Conservation (phyloP, 2,888 invertebrate species). For the Hipparchia sbordonii region DNA sequence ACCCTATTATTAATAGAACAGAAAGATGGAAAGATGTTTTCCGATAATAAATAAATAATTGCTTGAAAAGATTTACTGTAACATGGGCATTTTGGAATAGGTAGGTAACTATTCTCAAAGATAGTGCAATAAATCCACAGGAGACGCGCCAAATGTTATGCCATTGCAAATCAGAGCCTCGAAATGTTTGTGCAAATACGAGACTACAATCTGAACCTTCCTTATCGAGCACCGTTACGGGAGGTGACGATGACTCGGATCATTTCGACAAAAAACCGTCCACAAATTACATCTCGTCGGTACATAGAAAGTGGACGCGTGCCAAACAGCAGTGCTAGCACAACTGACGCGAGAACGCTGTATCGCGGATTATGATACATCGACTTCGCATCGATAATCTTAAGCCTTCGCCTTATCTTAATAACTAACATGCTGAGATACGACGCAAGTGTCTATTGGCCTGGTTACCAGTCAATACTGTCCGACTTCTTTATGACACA, state of each 20-base stretch:
- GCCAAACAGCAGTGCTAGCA: constrained; percentile 50
- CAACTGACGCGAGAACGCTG: not conserved
- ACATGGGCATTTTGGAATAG: not conserved
- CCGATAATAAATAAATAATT: not conserved
- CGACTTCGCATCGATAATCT: not conserved
- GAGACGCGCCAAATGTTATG: constrained; percentile 8
- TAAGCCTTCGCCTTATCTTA: not conserved
- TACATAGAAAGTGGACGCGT: constrained; percentile 79
- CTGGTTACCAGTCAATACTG: too few relatives aligned
- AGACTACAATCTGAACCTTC: constrained; percentile 29
- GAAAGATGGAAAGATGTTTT: not conserved
- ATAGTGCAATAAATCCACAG: not conserved
- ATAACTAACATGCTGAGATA: not conserved
- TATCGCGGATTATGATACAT: not conserved
- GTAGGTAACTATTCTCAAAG: not conserved
- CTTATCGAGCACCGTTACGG: constrained; percentile 43
- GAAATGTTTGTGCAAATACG: constrained; percentile 24
- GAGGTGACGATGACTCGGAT: constrained; percentile 43
- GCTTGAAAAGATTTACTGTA: not conserved
- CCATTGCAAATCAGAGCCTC: constrained; percentile 1
- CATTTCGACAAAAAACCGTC: constrained; percentile 66
- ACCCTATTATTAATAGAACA: not conserved
- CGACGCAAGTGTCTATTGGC: not conserved
- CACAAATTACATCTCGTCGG: constrained; percentile 67
- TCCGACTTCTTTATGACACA: too few relatives aligned